Conservation (phyloP, 35 echinoderm and acorn worm genomes). For the Nesometra sesokonis region DNA sequence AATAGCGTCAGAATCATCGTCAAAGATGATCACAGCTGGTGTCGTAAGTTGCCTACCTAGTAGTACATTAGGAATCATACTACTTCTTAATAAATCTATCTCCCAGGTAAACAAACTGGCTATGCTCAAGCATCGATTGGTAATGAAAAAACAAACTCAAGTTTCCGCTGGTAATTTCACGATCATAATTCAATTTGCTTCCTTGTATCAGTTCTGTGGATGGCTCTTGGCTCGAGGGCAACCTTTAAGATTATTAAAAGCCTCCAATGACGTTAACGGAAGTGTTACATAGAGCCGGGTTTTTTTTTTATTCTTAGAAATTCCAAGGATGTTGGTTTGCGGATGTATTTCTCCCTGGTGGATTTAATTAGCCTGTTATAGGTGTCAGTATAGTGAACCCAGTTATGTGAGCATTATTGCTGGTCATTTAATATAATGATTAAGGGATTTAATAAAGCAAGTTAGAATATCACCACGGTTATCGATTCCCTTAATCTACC, state of each 20-base stretch:
- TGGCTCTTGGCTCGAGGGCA: neutral
- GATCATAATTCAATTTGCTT: neutral
- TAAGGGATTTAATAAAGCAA: no score
- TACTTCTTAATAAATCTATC: neutral
- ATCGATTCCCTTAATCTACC: no score
- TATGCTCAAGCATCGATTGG: neutral
- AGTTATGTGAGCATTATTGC: neutral
- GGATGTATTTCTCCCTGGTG: neutral
- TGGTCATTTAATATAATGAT: no score
- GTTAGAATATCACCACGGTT: no score
- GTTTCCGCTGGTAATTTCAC: neutral
- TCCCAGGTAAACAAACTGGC: neutral
- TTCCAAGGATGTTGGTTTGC: neutral
- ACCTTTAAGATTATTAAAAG: neutral
- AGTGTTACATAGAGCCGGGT: neutral
- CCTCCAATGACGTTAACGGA: neutral
- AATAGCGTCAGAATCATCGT: neutral
- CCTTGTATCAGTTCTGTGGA: neutral
- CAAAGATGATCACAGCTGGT: neutral
- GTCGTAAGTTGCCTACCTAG: neutral
- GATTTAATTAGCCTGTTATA: neutral
- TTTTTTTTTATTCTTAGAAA: neutral
- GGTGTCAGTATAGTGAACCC: neutral
- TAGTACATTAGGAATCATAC: neutral
- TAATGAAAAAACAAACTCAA: neutral